phyloP scores from a whole-genome alignment of 64 coral and sea anemone genomes.

The Actinia equina region DNA sequence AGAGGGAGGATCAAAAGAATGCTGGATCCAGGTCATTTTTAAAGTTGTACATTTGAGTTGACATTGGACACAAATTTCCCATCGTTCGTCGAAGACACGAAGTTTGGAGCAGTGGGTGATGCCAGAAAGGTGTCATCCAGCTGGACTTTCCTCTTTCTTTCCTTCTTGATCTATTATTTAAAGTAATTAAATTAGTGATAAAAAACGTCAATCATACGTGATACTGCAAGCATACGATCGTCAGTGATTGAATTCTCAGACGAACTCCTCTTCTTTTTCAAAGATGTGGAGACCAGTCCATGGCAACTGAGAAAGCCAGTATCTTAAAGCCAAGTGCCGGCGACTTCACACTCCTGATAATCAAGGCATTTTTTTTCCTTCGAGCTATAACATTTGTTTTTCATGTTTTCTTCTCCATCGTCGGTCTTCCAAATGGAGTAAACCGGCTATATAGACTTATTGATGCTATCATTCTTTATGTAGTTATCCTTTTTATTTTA shows the following conservation, averaged over 20 bases:
- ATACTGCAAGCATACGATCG: background rate
- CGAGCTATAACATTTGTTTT: background rate
- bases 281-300: constrained; percentile 28
- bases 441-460: background rate
- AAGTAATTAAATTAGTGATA: background rate
- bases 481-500: background rate
- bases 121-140: background rate
- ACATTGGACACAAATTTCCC: background rate
- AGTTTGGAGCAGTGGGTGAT: background rate
- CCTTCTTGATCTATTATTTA: background rate
- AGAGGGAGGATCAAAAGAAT: background rate
- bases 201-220: background rate
- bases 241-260: constrained; percentile 5
- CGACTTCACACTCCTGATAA: background rate
- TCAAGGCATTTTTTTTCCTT: background rate
- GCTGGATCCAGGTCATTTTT: background rate
- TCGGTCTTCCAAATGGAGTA: background rate
- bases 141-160: background rate
- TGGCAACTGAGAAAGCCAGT: constrained; percentile 62
- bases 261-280: background rate
- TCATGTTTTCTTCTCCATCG: background rate
- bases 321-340: background rate
- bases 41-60: background rate
- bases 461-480: background rate
- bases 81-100: background rate